Base-by-base conservation (phyloP, 64 coral and sea anemone species). In the Pachyseris speciosa region DNA sequence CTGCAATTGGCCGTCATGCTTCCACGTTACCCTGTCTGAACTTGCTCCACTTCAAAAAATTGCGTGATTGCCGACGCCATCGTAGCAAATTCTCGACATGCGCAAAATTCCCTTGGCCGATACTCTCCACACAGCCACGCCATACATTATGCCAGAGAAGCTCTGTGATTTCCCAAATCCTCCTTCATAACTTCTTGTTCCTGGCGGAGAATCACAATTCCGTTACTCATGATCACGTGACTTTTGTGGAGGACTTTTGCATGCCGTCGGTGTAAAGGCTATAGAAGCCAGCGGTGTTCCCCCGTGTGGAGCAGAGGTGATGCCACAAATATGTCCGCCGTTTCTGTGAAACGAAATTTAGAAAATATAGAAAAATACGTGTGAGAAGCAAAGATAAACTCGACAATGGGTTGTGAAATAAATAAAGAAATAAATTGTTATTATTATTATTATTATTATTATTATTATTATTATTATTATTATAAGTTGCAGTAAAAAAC, bases 171-270 rank as follows among this genome's bases (percentile, higher is more conserved):
- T 22, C 0, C 78, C 71, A 53, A 91, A 91, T 1, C 73, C 26
- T 6, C 76, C 28, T 10, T 76, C 88, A 32, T n/a, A 78, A 1
- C 45, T 27, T 91, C 88, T 48, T 83, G 88, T n/a, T n/a, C n/a
- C n/a, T n/a, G n/a, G n/a, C n/a, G n/a, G n/a, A n/a, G n/a, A n/a
- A 17, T 91, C 2, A 80, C 30, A 78, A 91, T 76, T 0, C 70
- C 87, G 20, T 30, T 42, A 39, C 28, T 61, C 1, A 10, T 10
- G 87, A 87, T 87, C 20, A 38, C 66, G 2, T 90, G 65, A 40
- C 73, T 58, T 37, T 9, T 67, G 5, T 24, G 20, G 1, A 90
- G 53, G 20, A 4, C 74, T 12, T n/a, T 16, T 36, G 44, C 12
- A 36, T 1, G 6, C 74, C 74, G 45, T 90, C 60, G 9, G 53